A percentile compares a stretch with the other conserved stretches of the same genome.
These are phyloP conservation scores for Micronycteris hirsuta DNA, from an alignment of 2,113 vertebrate genomes.

Conservation along the genomic window DNA sequence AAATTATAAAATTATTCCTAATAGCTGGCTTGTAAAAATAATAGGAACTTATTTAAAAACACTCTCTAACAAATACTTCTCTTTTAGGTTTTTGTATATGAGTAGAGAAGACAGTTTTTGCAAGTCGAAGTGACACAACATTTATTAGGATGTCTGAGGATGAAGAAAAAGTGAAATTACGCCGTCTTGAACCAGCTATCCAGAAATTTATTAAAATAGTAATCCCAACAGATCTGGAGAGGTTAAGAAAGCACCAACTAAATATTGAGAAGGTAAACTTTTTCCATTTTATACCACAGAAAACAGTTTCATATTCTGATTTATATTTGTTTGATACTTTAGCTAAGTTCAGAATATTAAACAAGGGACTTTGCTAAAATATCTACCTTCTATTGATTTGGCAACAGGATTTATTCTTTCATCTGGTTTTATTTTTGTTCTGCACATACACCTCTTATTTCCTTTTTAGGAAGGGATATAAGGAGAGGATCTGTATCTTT, in stretches of 20 bases:
- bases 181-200: constrained; percentile 92
- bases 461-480: background rate
- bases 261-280: constrained; percentile 95
- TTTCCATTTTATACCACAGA: constrained; percentile 10
- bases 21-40: constrained; percentile 31
- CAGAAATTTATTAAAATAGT: constrained; percentile 98
- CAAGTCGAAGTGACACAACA: constrained; percentile 33
- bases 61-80: constrained; percentile 35
- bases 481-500: background rate
- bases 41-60: constrained; percentile 2
- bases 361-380: constrained; percentile 40
- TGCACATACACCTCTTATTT: background rate
- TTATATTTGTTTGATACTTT: constrained; percentile 15
- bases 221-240: constrained; percentile 96
- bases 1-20: constrained; percentile 13
- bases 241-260: constrained; percentile 94
- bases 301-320: background rate
- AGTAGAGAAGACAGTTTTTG: constrained; percentile 49
- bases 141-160: constrained; percentile 89
- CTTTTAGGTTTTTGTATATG: constrained; percentile 67
- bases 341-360: constrained; percentile 18
- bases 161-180: constrained; percentile 89
- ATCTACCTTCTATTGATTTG: constrained; percentile 4
- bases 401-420: background rate
- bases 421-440: constrained; percentile 15